Evolutionary conservation across 1,140 invertebrate species (phyloP).

Genomic region (Trigoniulus corallinus): DNA sequence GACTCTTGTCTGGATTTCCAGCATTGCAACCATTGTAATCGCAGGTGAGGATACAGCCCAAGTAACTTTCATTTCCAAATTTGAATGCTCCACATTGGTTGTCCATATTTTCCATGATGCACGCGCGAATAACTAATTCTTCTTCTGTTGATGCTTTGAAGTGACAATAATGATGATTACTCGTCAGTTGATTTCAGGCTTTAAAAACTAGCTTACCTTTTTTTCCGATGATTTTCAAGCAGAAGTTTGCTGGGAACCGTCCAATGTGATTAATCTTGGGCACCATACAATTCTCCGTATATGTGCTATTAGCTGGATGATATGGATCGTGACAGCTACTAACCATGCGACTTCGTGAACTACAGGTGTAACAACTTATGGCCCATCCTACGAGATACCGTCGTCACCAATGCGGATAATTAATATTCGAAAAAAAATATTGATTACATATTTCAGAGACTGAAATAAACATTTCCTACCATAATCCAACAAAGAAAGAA

Average conservation of each 20-base stretch:
- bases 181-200: neutral
- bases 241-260: constrained; percentile 40
- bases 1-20: constrained; percentile 9
- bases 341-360: constrained; percentile 35
- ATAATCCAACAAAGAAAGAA: too few relatives aligned
- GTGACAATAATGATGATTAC: neutral
- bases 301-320: constrained; percentile 30
- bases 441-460: too few relatives aligned
- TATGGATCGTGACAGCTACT: constrained; percentile 39
- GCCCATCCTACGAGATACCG: neutral
- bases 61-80: constrained; percentile 29
- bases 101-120: constrained; percentile 38
- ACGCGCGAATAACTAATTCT: constrained; percentile 32
- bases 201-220: constrained; percentile 23
- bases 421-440: too few relatives aligned
- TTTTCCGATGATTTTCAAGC: constrained; percentile 37
- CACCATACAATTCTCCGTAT: constrained; percentile 35
- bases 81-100: constrained; percentile 34
- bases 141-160: constrained; percentile 19
- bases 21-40: constrained; percentile 33
- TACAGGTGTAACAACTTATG: constrained; percentile 41
- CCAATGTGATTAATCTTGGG: constrained; percentile 36
- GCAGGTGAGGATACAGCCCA: constrained; percentile 39
- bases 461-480: too few relatives aligned
- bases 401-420: too few relatives aligned